These are phyloP conservation scores for Campoplex capitator DNA, from an alignment of 2,888 invertebrate genomes.

Conservation along the genomic window DNA sequence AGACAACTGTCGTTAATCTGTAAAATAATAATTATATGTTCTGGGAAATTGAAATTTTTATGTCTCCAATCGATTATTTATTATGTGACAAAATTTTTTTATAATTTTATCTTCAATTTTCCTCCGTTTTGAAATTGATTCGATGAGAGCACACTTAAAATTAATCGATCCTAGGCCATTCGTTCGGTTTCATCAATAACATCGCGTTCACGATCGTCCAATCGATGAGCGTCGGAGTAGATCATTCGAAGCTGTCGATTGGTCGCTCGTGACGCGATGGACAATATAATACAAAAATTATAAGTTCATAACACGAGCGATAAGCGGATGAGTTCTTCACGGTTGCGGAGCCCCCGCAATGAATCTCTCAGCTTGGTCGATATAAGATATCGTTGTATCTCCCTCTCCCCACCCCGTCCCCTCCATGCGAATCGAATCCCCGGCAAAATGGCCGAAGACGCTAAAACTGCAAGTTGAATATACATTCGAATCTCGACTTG, in stretches of 20 bases:
- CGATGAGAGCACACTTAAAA: constrained; percentile 73
- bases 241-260: constrained; percentile 64
- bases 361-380: constrained; percentile 43
- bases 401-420: neutral
- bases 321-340: constrained; percentile 56
- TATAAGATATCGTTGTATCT: constrained; percentile 23
- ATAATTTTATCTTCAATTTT: neutral
- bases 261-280: constrained; percentile 52
- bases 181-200: constrained; percentile 55
- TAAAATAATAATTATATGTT: no score
- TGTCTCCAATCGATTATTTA: no score
- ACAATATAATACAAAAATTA: constrained; percentile 22
- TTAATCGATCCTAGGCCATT: constrained; percentile 69
- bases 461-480: neutral
- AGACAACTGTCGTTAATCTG: no score
- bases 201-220: constrained; percentile 42
- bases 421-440: constrained; percentile 14
- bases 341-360: constrained; percentile 45
- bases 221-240: constrained; percentile 25
- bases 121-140: neutral
- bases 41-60: no score
- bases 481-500: no score
- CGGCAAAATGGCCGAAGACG: constrained; percentile 73
- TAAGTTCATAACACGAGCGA: constrained; percentile 63
- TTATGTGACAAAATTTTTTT: neutral